These are phyloP conservation scores for Chrysotoxum bicinctum DNA, from an alignment of 2,888 invertebrate genomes.

Conservation along the genomic window DNA sequence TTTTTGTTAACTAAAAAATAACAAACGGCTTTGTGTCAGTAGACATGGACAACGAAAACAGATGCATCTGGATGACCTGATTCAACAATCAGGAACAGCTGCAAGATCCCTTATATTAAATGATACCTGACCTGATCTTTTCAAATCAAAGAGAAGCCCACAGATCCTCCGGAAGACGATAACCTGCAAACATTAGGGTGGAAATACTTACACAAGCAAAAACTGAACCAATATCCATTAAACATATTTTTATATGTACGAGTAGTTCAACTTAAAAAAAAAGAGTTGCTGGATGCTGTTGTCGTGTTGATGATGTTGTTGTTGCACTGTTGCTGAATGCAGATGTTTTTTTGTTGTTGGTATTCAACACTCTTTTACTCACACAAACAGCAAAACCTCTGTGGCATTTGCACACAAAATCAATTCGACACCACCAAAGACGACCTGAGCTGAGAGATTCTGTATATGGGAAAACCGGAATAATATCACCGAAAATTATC, in stretches of 20 bases:
- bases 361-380: slow-evolving; percentile 30
- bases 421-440: slow-evolving; percentile 55
- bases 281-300: slow-evolving; percentile 15
- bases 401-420: slow-evolving; percentile 66
- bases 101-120: slow-evolving; percentile 3
- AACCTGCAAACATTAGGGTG: slow-evolving; percentile 20
- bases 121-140: slow-evolving; percentile 13
- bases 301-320: slow-evolving; percentile 8
- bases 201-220: slow-evolving; percentile 53
- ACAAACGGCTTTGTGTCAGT: no score
- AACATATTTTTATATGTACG: not conserved
- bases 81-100: slow-evolving; percentile 19
- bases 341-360: slow-evolving; percentile 32
- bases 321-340: slow-evolving; percentile 44
- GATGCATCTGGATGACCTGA: slow-evolving; percentile 24
- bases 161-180: slow-evolving; percentile 36
- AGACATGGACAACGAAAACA: not conserved
- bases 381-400: slow-evolving; percentile 26
- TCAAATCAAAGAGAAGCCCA: slow-evolving; percentile 51
- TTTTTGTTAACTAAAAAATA: not conserved
- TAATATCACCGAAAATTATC: slow-evolving; percentile 50
- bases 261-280: slow-evolving; percentile 2
- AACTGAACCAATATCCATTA: slow-evolving; percentile 54
- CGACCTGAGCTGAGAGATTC: slow-evolving; percentile 18
- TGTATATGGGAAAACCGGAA: slow-evolving; percentile 53